Base-by-base conservation (phyloP, 2,888 invertebrate genomes). In the Lycocerus yunnanus region DNA sequence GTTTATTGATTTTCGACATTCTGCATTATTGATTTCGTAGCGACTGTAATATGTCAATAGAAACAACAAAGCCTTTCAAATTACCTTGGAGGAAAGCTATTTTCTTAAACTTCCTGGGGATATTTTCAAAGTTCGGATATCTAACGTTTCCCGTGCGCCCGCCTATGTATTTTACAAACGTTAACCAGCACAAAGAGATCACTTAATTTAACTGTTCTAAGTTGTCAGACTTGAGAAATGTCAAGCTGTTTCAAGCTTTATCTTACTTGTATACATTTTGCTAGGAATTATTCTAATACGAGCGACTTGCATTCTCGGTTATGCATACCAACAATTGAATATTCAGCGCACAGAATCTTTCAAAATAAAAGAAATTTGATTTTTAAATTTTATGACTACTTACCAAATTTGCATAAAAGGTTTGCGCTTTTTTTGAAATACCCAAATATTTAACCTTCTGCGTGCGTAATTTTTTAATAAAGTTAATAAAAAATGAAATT, bases 201-300 rank as follows among this genome's bases (percentile, higher is more conserved):
- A 71, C 74, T 67, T 74, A 74, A 74, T 68, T 74, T 74, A 74
- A 70, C 68, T 68, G 68, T 71, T 71, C 71, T 15, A 71, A 71
- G 68, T 71, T 71, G 71, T 68, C 67, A 71, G 71, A 71, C 71
- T 71, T 72, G 68, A 71, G 70, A 66, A 74, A 74, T 68, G 74
- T 68, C 74, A 74, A 74, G 68, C 74, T 74, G 66, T 69, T 70
- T 73, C 69, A 27, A 58, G 71, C 74, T 74, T 74, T 74, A 71
- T 71, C 71, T 74, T 61, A 58, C 20, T 67, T 71, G 63, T 60
- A 69, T 73, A 69, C 66, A 73, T 24, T 73, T 69, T 70, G 61
- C 66, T 15, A 21, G 43, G 71, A 71, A 74, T 74, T 74, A 74
- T 73, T 73, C 63, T 74, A 66, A 74, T 71, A 70, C 15, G 6